These are phyloP conservation scores for Cephus spinipes DNA, from an alignment of 2,888 invertebrate species.

Conservation along the genomic window DNA sequence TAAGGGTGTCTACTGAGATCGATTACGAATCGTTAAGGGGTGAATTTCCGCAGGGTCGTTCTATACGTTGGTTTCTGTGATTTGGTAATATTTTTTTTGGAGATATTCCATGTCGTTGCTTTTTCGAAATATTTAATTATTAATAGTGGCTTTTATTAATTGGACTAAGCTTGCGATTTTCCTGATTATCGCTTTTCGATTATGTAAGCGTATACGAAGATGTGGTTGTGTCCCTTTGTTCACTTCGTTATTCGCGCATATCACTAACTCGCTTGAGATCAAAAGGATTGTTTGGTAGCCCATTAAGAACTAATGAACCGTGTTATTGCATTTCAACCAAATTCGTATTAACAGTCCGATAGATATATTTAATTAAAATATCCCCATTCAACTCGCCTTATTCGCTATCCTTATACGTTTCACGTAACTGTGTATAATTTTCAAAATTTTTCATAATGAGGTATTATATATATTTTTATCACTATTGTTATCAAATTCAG, in stretches of 20 bases:
- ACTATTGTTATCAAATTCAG: no score
- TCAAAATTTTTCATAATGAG: no score
- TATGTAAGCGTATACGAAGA: neutral
- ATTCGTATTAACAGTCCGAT: slow-evolving; percentile 16
- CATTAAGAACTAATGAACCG: slow-evolving; percentile 29
- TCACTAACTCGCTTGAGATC: slow-evolving; percentile 28
- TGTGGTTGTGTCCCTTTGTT: neutral
- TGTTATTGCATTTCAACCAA: slow-evolving; percentile 28
- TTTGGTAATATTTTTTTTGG: neutral
- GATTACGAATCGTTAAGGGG: neutral
- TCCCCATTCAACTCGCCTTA: slow-evolving; percentile 6
- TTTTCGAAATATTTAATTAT: neutral
- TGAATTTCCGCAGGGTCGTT: no score
- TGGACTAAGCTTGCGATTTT: neutral
- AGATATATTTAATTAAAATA: slow-evolving; percentile 24
- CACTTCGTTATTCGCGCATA: slow-evolving; percentile 8
- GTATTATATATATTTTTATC: no score
- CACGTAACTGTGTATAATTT: no score
- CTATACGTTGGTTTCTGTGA: neutral
- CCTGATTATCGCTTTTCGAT: neutral
- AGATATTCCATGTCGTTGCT: neutral
- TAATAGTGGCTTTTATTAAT: neutral
- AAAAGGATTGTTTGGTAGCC: slow-evolving; percentile 25
- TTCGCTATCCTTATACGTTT: neutral
- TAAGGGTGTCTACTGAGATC: neutral